Evolutionary conservation across 2,797 vertebrate genomes (phyloP).

Genomic region (Tympanoctomys barrerae): DNA sequence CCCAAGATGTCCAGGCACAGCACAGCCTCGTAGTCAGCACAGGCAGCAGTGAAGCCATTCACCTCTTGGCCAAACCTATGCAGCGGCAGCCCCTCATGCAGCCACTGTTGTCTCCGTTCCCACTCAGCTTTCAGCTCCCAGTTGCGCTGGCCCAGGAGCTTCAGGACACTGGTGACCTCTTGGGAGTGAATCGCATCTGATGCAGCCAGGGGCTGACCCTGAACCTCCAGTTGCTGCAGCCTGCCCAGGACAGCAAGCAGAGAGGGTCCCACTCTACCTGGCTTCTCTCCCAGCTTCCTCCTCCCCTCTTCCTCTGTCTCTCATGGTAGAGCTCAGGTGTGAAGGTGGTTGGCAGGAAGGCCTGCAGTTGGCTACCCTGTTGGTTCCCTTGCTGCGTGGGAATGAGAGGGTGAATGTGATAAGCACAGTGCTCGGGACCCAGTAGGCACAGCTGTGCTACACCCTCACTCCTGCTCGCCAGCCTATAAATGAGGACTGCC

Average conservation of each 20-base stretch:
- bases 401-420: not conserved
- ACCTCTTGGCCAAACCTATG: conserved; percentile 92
- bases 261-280: conserved; percentile 7
- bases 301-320: not conserved
- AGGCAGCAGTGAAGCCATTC: conserved; percentile 90
- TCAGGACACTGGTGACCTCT: conserved; percentile 86
- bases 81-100: conserved; percentile 91
- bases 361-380: fast-evolving
- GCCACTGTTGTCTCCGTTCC: conserved; percentile 84
- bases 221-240: conserved; percentile 82
- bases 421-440: not conserved
- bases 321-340: not conserved
- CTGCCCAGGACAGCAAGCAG: conserved; percentile 74
- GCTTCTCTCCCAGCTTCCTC: not conserved
- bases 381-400: not conserved
- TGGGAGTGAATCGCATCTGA: conserved; percentile 45
- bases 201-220: conserved; percentile 79
- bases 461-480: not conserved
- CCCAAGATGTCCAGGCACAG: conserved; percentile 90
- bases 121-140: conserved; percentile 89
- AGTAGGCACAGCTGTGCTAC: not conserved
- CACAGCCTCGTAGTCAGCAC: conserved; percentile 91
- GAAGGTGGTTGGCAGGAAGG: not conserved
- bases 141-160: conserved; percentile 86
- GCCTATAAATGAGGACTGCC: not conserved